Conservation (phyloP, 2,888 invertebrate genomes). For the Deilephila elpenor region DNA sequence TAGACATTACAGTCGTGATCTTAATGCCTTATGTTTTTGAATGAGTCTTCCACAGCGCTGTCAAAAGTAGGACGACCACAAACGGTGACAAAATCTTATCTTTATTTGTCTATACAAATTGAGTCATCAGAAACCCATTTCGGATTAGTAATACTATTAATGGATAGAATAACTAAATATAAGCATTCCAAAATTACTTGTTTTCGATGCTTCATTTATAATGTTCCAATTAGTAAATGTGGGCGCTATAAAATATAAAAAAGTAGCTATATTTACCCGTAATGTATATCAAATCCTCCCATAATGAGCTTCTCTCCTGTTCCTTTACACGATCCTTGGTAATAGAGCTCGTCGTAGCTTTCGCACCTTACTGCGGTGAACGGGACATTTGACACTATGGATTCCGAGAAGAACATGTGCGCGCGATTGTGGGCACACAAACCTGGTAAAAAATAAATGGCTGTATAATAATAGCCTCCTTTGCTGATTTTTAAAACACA, state of each 20-base stretch:
- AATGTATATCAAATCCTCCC: conserved; percentile 81
- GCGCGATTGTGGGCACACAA: conserved; percentile 83
- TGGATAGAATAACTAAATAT: too few relatives aligned
- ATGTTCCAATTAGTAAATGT: too few relatives aligned
- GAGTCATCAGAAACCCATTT: too few relatives aligned
- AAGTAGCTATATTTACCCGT: conserved; percentile 62
- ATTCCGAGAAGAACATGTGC: conserved; percentile 83
- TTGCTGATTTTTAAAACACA: background rate
- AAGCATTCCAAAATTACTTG: too few relatives aligned
- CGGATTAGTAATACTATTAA: too few relatives aligned
- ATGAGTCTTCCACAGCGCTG: too few relatives aligned
- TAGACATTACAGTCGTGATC: background rate
- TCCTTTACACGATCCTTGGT: conserved; percentile 71
- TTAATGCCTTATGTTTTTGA: background rate
- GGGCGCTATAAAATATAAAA: background rate
- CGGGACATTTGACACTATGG: conserved; percentile 73
- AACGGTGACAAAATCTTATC: background rate
- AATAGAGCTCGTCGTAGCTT: conserved; percentile 76
- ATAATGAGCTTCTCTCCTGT: conserved; percentile 80
- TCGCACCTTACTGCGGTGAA: conserved; percentile 79
- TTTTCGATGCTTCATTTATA: too few relatives aligned
- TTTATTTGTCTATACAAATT: background rate
- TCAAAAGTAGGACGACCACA: too few relatives aligned
- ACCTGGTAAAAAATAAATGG: conserved; percentile 55
- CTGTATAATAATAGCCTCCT: background rate